Conservation (phyloP, 2,888 invertebrate species). For the Chironomus riparius region DNA sequence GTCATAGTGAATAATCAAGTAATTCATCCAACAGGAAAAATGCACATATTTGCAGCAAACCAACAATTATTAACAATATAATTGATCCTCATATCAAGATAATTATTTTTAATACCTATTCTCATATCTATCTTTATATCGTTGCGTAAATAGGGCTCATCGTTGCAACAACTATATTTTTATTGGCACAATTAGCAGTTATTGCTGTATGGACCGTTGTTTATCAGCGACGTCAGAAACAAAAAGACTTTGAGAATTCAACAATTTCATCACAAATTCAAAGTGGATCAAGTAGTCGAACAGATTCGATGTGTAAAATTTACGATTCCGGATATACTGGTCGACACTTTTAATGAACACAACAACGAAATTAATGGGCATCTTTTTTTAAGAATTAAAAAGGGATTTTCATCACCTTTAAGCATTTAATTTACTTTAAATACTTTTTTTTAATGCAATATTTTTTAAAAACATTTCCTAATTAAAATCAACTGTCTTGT, state of each 20-base stretch:
- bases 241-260: slow-evolving; percentile 35
- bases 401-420: background rate
- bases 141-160: slow-evolving; percentile 59
- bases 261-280: slow-evolving; percentile 39
- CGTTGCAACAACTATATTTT: slow-evolving; percentile 75
- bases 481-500: background rate
- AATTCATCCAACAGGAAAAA: no score
- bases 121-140: background rate
- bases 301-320: slow-evolving; percentile 74
- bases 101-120: background rate
- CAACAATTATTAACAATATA: no score
- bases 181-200: slow-evolving; percentile 77
- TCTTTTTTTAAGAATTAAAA: background rate
- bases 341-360: slow-evolving; percentile 39
- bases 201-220: slow-evolving; percentile 83
- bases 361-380: background rate
- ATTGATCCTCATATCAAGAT: background rate
- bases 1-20: no score
- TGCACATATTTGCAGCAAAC: no score
- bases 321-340: slow-evolving; percentile 78
- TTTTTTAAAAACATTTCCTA: no score
- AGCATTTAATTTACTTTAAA: background rate
- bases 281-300: slow-evolving; percentile 56
- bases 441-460: no score
- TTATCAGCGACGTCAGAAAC: slow-evolving; percentile 65